A percentile compares a stretch with the other conserved stretches of the same genome.
phyloP scores from a whole-genome alignment of 2,888 invertebrate genomes.

The Odontothrips loti region DNA sequence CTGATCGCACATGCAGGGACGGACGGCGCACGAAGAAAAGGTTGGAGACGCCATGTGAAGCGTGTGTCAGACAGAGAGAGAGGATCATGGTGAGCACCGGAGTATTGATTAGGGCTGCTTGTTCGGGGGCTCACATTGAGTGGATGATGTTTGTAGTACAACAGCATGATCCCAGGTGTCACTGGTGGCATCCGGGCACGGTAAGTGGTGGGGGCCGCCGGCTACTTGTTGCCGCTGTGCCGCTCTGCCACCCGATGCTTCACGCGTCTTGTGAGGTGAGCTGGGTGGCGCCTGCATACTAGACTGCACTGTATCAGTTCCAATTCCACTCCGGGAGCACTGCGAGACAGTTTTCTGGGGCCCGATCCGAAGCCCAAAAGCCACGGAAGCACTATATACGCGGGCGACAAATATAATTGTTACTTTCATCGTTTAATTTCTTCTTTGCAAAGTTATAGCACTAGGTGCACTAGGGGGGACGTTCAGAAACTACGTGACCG shows the following conservation, averaged over 20 bases:
- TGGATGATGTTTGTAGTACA: constrained; percentile 22
- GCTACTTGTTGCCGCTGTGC: background rate
- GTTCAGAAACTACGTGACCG: no score
- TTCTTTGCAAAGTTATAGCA: no score
- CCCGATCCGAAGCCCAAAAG: no score
- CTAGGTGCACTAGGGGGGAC: no score
- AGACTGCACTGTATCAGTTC: no score
- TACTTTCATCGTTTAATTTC: no score
- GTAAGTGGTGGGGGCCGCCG: background rate
- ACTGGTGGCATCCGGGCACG: background rate
- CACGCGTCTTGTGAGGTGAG: background rate
- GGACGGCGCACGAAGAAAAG: background rate
- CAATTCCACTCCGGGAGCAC: no score
- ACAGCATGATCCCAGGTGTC: constrained; percentile 10
- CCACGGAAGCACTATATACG: no score
- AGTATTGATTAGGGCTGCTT: background rate
- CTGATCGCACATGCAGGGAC: background rate
- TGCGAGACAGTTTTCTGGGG: no score
- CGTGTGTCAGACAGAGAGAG: background rate
- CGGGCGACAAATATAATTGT: no score
- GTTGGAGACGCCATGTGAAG: background rate
- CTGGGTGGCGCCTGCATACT: background rate
- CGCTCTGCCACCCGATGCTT: background rate
- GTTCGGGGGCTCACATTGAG: constrained; percentile 9
- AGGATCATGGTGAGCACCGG: no score